Evolutionary conservation across 30 jellyfish, hydroid and myxozoan species (phyloP), one percentile per base, ranked within the genome.

Genomic region (Hydra vulgaris): DNA sequence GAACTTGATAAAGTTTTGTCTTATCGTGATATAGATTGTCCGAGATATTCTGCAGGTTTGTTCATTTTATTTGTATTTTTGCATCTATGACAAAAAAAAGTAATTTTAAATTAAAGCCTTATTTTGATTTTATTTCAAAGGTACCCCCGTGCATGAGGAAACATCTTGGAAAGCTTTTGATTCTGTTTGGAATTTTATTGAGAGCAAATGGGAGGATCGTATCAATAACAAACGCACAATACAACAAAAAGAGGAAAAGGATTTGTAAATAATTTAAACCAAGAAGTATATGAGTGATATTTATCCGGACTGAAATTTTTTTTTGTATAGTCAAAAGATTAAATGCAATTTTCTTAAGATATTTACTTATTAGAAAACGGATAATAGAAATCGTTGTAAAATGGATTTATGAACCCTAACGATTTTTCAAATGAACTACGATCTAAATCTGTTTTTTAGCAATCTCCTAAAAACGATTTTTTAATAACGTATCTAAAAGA

Each of bases 101-200:
- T n/a, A n/a, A n/a, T n/a, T 40, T 40, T 40, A 40, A 40, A 5
- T 40, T 3, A 40, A 40, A 12, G 5, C 61, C 61, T 12, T 40
- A 40, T 40, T 5, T n/a, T n/a, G n/a, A n/a, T 40, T 52, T 79
- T 27, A 72, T 70, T 25, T 77, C 56, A 0, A 76, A 89, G 96
- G 96, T 18, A 89, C 96, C 18, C 76, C 68, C 25, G 72, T 66
- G 0, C 96, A 89, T 80, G 88, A 84, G 53, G 95, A 89, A 55
- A 89, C 96, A 21, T 84, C 96, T 17, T 84, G 95, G 95, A 79
- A 89, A 73, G 96, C 96, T 17, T 89, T 89, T 55, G 79, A 82
- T 7, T 84, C 95, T 18, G 96, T 84, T 20, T 89, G 92, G 86
- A 77, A 81, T 19, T 89, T 89, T 79, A 61, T 89, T 72, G 79